Base-by-base conservation (phyloP, 2,113 vertebrate species). In the Cynopterus brachyotis region DNA sequence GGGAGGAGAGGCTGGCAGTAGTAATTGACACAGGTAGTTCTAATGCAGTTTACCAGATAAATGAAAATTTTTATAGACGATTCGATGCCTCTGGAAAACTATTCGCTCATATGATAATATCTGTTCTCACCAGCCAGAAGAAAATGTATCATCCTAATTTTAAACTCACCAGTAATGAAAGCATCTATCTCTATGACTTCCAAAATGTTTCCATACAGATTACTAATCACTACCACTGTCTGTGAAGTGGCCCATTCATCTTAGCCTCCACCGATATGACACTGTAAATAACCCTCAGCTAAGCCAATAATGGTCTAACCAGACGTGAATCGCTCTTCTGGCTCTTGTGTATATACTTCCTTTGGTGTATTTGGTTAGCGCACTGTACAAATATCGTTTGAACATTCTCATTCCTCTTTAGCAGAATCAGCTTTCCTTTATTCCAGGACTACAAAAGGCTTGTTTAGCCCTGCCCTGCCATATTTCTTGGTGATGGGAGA, bases 71-170 rank as follows among this genome's bases (percentile, higher is more conserved):
- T 85, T 37, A 75, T 45, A 22, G 82, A 47, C 30, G 26, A 35
- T 20, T 53, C 24, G 47, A 1, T 83, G 60, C 53, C 70, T 94
- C 53, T 66, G 53, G 92, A 76, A 97, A 96, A 82, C 88, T 67
- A 2, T 95, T 94, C 90, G 87, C 82, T 92, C 35, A 9, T 15
- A 78, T 76, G 69, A 83, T 92, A 19, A n/a, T 92, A 66, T 87
- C 73, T 80, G n/a, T 89, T 92, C 76, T 89, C 11, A 2, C 40
- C 84, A 80, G 50, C 59, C 16, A 47, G 62, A 92, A 81, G 24
- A 95, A 86, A 80, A 85, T 19, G 20, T 45, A 47, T 79, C 59
- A n/a, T 83, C 53, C 66, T 94, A 53, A 64, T 78, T 96, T 92
- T 73, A 95, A 95, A 67, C 55, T 78, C 59, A 55, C 28, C 9